phyloP scores from a whole-genome alignment of 1,140 invertebrate species.

The Melitaea cinxia region DNA sequence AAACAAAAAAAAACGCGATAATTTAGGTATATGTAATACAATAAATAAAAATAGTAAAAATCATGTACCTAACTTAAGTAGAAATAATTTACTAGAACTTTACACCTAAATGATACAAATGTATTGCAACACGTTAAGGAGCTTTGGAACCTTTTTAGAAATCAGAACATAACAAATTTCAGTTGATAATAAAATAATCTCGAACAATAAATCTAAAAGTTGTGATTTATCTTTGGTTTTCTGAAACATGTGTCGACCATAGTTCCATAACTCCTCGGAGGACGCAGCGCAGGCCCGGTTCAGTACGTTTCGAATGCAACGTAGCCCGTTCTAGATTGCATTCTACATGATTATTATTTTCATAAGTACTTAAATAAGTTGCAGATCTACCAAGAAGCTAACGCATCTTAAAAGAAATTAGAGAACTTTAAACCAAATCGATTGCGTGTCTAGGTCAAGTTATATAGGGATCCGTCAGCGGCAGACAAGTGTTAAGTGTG shows the following conservation, averaged over 20 bases:
- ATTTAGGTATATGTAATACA: constrained; percentile 72
- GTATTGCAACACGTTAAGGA: constrained; percentile 80
- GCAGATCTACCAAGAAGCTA: constrained; percentile 79
- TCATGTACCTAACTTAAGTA: constrained; percentile 75
- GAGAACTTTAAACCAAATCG: constrained; percentile 68
- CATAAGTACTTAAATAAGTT: constrained; percentile 81
- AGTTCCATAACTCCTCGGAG: constrained; percentile 77
- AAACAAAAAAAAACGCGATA: constrained; percentile 65
- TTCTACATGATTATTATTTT: constrained; percentile 61
- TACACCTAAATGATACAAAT: constrained; percentile 78
- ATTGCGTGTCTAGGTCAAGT: constrained; percentile 33
- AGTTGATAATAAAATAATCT: constrained; percentile 59
- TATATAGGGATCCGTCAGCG: constrained; percentile 36
- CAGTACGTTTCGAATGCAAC: constrained; percentile 11
- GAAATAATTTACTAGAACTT: constrained; percentile 80
- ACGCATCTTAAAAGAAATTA: constrained; percentile 76
- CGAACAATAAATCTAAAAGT: constrained; percentile 69
- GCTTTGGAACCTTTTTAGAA: constrained; percentile 76
- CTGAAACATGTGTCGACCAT: constrained; percentile 57
- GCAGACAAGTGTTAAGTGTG: constrained; percentile 18
- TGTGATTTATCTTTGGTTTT: constrained; percentile 80
- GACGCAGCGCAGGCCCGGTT: constrained; percentile 45
- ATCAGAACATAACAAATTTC: constrained; percentile 60
- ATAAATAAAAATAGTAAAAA: constrained; percentile 79
- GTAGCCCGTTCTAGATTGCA: constrained; percentile 44